phyloP scores from a whole-genome alignment of 2,797 vertebrate genomes.

The Melanotaenia maccullochi region DNA sequence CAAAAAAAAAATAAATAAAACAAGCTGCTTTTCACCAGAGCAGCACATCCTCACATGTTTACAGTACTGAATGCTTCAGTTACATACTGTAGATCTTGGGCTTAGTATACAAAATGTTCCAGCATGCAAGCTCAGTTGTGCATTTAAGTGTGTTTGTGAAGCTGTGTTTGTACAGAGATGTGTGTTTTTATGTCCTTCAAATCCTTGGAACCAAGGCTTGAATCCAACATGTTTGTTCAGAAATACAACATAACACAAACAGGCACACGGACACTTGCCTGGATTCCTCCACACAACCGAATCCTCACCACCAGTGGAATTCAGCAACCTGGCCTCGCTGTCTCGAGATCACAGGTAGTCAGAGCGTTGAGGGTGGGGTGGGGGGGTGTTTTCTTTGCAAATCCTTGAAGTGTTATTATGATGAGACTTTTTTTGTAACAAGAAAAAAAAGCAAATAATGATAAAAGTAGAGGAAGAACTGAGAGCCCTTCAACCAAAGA shows the following conservation, averaged over 20 bases:
- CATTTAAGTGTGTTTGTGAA: slow-evolving; percentile 16
- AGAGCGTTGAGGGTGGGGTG: background rate
- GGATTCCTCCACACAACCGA: slow-evolving; percentile 45
- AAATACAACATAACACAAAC: slow-evolving; percentile 37
- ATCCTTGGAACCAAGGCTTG: slow-evolving; percentile 46
- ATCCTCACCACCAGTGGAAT: slow-evolving; percentile 25
- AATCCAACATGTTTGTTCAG: slow-evolving; percentile 36
- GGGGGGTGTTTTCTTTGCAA: slow-evolving; percentile 8
- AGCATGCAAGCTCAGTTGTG: slow-evolving; percentile 23
- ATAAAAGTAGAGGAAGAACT: slow-evolving; percentile 26
- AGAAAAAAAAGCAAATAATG: slow-evolving; percentile 26
- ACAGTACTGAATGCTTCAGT: slow-evolving; percentile 8
- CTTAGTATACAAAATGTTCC: slow-evolving; percentile 31
- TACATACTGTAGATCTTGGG: slow-evolving; percentile 7
- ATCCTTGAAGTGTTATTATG: slow-evolving; percentile 46
- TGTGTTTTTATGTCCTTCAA: slow-evolving; percentile 26
- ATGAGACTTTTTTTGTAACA: slow-evolving; percentile 30
- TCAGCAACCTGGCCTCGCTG: slow-evolving; percentile 26
- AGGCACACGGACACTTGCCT: slow-evolving; percentile 12
- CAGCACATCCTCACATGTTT: slow-evolving; percentile 9
- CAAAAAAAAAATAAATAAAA: background rate
- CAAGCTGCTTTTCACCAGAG: background rate
- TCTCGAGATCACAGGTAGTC: slow-evolving; percentile 46
- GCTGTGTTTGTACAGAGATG: background rate
- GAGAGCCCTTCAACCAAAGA: slow-evolving; percentile 46